These are phyloP conservation scores for Sparidentex hasta DNA, from an alignment of 2,797 vertebrate genomes.

Conservation along the genomic window DNA sequence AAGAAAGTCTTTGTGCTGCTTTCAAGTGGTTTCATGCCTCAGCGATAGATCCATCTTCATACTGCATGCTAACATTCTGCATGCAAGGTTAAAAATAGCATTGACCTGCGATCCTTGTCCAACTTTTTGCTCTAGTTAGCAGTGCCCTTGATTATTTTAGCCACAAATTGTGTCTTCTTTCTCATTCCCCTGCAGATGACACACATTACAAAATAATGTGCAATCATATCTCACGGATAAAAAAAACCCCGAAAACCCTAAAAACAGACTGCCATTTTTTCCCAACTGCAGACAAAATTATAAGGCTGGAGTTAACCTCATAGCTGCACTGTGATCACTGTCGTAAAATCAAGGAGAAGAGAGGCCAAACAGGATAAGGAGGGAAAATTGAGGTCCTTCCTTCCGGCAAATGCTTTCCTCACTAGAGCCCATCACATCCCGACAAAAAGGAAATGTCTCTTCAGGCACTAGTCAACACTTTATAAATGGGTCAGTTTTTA, in stretches of 20 bases:
- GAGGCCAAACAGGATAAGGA: conserved; percentile 77
- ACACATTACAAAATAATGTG: no score
- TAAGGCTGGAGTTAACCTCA: background rate
- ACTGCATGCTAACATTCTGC: background rate
- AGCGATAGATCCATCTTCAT: background rate
- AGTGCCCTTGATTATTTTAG: background rate
- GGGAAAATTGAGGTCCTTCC: conserved; percentile 68
- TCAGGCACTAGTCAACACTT: conserved; percentile 58
- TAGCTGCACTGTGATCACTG: conserved; percentile 24
- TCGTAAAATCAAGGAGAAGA: conserved; percentile 5
- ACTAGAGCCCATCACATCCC: conserved; percentile 63
- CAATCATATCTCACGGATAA: background rate
- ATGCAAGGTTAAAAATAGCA: background rate
- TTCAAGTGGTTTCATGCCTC: background rate
- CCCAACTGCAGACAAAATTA: background rate
- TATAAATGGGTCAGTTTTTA: background rate
- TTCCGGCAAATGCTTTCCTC: conserved; percentile 61
- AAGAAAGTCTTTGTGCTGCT: background rate
- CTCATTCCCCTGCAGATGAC: conserved; percentile 2
- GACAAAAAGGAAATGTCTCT: conserved; percentile 66
- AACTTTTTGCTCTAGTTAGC: background rate
- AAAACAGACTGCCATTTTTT: background rate
- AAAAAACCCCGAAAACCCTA: background rate
- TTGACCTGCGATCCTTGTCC: background rate
- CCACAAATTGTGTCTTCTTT: background rate